Percentiles rank a stretch among this genome's conserved stretches.
phyloP scores from a whole-genome alignment of 2,113 vertebrate species.

The Chloroceryle aenea region DNA sequence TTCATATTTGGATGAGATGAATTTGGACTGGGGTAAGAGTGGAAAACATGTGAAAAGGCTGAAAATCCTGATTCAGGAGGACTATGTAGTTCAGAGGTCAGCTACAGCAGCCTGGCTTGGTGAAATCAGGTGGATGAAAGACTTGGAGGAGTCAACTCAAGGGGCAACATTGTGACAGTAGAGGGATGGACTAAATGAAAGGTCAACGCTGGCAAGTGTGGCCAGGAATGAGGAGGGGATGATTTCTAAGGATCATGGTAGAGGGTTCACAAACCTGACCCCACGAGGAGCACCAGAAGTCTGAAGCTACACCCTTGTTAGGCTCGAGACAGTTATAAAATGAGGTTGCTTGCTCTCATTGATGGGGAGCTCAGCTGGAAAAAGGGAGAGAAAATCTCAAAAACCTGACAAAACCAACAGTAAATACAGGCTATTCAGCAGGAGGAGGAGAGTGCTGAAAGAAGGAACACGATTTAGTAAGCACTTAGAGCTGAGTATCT shows the following conservation, averaged over 20 bases:
- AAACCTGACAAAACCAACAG: constrained; percentile 14
- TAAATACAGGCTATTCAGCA: not conserved
- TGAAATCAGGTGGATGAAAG: not conserved
- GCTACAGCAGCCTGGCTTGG: not conserved
- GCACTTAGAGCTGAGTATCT: constrained; percentile 4
- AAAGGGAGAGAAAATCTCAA: not conserved
- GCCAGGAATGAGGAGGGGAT: not conserved
- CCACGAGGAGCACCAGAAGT: not conserved
- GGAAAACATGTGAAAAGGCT: not conserved
- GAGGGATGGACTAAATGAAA: not conserved
- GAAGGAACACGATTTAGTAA: not conserved
- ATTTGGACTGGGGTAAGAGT: not conserved
- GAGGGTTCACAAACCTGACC: not conserved
- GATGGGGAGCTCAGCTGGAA: not conserved
- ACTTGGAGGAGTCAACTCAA: not conserved
- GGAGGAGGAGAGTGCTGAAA: constrained; percentile 42
- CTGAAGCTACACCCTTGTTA: not conserved
- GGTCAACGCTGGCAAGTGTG: not conserved
- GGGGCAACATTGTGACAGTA: not conserved
- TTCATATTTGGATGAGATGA: not conserved
- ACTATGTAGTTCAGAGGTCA: not conserved
- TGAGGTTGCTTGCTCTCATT: not conserved
- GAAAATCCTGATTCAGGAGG: not conserved
- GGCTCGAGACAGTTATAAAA: not conserved
- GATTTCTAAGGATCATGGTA: not conserved